Evolutionary conservation across 2,888 invertebrate genomes (phyloP).

Genomic region (Tridacna crocea): DNA sequence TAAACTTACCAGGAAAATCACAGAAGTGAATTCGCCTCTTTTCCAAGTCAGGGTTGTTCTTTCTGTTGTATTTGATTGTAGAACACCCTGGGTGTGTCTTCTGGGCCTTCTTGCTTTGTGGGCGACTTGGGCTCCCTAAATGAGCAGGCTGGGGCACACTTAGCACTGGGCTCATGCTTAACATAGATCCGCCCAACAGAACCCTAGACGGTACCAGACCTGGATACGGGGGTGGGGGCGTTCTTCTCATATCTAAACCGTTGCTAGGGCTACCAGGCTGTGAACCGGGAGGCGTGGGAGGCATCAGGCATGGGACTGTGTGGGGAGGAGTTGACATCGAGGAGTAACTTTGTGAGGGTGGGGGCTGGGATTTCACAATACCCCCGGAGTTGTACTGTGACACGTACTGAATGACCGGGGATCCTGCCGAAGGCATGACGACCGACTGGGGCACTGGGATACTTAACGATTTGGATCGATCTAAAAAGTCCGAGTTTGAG

Average conservation of each 20-base stretch:
- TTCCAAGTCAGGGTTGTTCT: conserved; percentile 98
- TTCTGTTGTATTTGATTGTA: conserved; percentile 92
- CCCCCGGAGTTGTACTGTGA: conserved; percentile 61
- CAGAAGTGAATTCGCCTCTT: conserved; percentile 98
- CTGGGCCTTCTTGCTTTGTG: conserved; percentile 65
- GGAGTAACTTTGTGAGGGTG: conserved; percentile 46
- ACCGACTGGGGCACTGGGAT: conserved; percentile 68
- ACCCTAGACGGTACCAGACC: conserved; percentile 60
- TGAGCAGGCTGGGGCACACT: conserved; percentile 36
- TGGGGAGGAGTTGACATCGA: conserved; percentile 64
- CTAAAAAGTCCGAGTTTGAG: conserved; percentile 45
- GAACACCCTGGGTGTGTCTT: conserved; percentile 83
- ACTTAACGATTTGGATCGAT: conserved; percentile 62
- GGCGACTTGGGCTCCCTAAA: conserved; percentile 63
- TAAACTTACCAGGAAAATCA: conserved; percentile 89
- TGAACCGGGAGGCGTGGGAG: conserved; percentile 79
- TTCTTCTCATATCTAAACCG: conserved; percentile 66
- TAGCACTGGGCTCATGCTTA: conserved; percentile 52
- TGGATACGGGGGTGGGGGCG: conserved; percentile 80
- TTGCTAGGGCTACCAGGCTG: conserved; percentile 79
- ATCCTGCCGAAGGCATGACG: conserved; percentile 49
- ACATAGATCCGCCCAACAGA: conserved; percentile 41
- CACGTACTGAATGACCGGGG: conserved; percentile 63
- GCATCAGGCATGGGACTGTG: conserved; percentile 72
- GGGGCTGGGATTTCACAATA: conserved; percentile 56